Percentiles rank a stretch among this genome's conserved stretches.
phyloP scores from a whole-genome alignment of 2,888 invertebrate species.

The Mantis religiosa region DNA sequence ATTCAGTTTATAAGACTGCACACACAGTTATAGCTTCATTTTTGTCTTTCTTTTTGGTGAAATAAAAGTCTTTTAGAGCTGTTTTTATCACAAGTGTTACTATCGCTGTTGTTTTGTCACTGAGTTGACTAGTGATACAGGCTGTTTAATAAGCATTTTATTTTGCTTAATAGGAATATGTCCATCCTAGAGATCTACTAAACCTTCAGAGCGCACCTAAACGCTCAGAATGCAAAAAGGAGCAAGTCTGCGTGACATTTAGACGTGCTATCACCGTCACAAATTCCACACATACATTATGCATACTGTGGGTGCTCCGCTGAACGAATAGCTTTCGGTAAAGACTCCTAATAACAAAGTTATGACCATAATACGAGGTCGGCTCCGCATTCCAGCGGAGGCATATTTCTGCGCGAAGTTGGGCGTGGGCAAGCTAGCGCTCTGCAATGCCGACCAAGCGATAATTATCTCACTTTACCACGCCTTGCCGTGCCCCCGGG shows the following conservation, averaged over 20 bases:
- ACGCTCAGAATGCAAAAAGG: neutral
- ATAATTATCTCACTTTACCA: neutral
- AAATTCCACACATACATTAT: neutral
- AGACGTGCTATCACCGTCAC: neutral
- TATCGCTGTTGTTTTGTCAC: too few relatives aligned
- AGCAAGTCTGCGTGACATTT: neutral
- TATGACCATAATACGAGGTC: neutral
- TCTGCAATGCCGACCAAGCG: neutral
- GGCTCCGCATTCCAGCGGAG: neutral
- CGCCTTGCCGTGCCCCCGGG: neutral
- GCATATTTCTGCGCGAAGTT: neutral
- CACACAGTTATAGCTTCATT: too few relatives aligned
- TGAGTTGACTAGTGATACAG: too few relatives aligned
- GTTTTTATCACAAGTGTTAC: too few relatives aligned
- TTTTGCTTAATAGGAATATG: too few relatives aligned
- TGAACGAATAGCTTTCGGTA: neutral
- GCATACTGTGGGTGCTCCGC: neutral
- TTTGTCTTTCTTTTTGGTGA: too few relatives aligned
- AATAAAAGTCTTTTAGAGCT: too few relatives aligned
- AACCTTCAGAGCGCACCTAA: too few relatives aligned
- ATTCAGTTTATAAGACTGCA: too few relatives aligned
- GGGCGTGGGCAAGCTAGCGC: neutral
- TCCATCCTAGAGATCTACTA: too few relatives aligned
- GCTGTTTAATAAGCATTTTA: neutral
- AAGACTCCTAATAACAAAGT: neutral